Evolutionary conservation across 2,888 invertebrate genomes (phyloP).

Genomic region (Abrostola tripartita): DNA sequence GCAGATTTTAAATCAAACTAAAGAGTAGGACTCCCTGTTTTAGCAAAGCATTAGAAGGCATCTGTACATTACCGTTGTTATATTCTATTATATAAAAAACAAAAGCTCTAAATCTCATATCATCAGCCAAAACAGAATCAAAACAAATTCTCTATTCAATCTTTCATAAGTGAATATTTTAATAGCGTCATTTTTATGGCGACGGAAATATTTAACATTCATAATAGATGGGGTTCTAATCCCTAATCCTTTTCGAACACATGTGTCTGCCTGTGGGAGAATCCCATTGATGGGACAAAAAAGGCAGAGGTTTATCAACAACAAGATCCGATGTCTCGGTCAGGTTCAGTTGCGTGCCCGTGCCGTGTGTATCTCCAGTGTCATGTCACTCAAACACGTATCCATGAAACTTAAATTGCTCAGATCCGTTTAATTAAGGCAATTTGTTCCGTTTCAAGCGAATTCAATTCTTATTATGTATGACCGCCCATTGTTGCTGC

Average conservation of each 20-base stretch:
- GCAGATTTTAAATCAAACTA: too few relatives aligned
- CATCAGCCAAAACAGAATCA: background rate
- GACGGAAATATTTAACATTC: conserved; percentile 22
- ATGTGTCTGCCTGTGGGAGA: conserved; percentile 25
- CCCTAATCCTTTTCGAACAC: conserved; percentile 7
- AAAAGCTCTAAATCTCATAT: background rate
- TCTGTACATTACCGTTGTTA: too few relatives aligned
- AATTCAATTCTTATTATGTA: conserved; percentile 66
- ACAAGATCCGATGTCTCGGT: conserved; percentile 32
- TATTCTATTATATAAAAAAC: too few relatives aligned
- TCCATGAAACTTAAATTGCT: conserved; percentile 77
- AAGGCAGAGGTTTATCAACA: conserved; percentile 7
- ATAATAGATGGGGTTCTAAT: conserved; percentile 17
- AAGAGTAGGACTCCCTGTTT: too few relatives aligned
- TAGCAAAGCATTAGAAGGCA: too few relatives aligned
- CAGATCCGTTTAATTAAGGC: conserved; percentile 74
- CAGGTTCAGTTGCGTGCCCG: conserved; percentile 42
- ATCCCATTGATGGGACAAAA: conserved; percentile 13
- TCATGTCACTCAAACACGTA: conserved; percentile 63
- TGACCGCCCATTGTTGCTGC: conserved; percentile 61
- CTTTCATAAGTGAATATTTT: background rate
- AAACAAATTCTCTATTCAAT: conserved; percentile 6
- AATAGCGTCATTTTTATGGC: conserved; percentile 6
- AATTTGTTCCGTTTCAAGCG: conserved; percentile 79
- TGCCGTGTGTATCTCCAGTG: conserved; percentile 34